Percentiles rank a stretch among this genome's conserved stretches.
These are phyloP conservation scores for Pterophyllum scalare DNA, from an alignment of 2,113 vertebrate genomes.

Conservation along the genomic window DNA sequence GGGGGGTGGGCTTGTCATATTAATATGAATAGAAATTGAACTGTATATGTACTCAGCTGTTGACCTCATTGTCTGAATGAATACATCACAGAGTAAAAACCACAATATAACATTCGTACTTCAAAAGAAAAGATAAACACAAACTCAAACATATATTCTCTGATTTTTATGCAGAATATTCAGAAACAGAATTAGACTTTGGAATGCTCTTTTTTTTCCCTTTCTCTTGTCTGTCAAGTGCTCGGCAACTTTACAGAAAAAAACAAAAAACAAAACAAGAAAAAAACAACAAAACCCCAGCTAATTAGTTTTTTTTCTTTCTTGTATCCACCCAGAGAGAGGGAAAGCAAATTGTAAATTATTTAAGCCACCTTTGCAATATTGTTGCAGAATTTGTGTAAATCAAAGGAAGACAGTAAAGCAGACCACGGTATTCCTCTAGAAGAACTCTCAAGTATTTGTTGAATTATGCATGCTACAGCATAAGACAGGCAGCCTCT, in stretches of 20 bases:
- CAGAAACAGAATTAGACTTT: constrained; percentile 34
- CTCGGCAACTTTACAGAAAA: constrained; percentile 23
- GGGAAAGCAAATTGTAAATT: constrained; percentile 65
- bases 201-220: not conserved
- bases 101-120: not conserved
- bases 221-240: constrained; percentile 37
- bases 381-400: constrained; percentile 69
- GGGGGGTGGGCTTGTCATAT: not conserved
- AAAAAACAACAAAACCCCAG: not conserved
- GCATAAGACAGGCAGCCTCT: constrained; percentile 69
- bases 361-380: constrained; percentile 69
- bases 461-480: constrained; percentile 80
- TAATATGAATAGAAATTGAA: constrained; percentile 9
- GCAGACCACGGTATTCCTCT: constrained; percentile 49
- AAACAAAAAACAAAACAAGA: not conserved
- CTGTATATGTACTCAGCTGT: not conserved
- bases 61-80: constrained; percentile 10
- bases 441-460: constrained; percentile 66
- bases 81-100: constrained; percentile 12
- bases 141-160: not conserved
- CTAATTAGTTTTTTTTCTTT: not conserved
- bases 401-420: constrained; percentile 65
- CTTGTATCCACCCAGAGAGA: not conserved
- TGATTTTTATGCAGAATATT: constrained; percentile 22
- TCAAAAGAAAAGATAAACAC: constrained; percentile 29